Percentiles rank a stretch among this genome's conserved stretches.
These are phyloP conservation scores for Anthoscopus minutus DNA, from an alignment of 2,113 vertebrate genomes.

Conservation along the genomic window DNA sequence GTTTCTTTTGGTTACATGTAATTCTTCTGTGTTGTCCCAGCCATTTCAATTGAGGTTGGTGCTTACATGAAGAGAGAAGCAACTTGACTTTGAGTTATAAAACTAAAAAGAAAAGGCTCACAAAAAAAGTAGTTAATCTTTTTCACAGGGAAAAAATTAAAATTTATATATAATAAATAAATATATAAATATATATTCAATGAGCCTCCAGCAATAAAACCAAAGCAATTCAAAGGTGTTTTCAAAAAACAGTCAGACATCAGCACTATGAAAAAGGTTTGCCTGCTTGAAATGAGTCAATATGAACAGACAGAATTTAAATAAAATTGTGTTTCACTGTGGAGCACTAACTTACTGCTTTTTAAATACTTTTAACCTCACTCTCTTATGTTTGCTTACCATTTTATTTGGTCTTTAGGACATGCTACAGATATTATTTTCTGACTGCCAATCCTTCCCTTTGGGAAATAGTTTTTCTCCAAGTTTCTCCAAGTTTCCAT, in stretches of 20 bases:
- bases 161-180: no score
- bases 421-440: not conserved
- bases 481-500: not conserved
- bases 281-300: not conserved
- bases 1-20: not conserved
- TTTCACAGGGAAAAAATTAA: not conserved
- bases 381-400: not conserved
- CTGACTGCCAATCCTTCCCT: not conserved
- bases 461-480: not conserved
- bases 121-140: not conserved
- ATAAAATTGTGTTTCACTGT: not conserved
- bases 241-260: not conserved
- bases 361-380: not conserved
- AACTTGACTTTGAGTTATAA: not conserved
- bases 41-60: not conserved
- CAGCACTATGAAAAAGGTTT: not conserved
- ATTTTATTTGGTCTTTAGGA: not conserved
- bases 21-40: not conserved
- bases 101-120: not conserved
- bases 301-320: not conserved
- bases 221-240: not conserved
- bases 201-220: not conserved
- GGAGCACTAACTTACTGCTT: not conserved
- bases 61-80: not conserved
- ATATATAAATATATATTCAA: not conserved